Base-by-base conservation (phyloP, 2,888 invertebrate species). In the Iphiclides podalirius region DNA sequence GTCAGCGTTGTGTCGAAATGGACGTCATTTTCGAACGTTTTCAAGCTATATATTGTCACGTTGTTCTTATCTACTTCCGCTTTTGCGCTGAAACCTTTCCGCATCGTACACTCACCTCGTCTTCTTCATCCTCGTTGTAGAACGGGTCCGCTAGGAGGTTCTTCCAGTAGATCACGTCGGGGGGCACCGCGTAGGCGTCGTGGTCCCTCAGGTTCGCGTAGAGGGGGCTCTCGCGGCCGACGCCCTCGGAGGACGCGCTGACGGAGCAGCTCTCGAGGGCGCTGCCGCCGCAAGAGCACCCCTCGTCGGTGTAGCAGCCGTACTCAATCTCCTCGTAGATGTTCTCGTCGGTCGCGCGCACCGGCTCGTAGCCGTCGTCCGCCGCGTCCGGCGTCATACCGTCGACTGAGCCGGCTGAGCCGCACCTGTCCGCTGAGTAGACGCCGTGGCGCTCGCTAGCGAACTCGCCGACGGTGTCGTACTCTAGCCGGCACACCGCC, bases 161-260 rank as follows among this genome's bases (percentile, higher is more conserved):
- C 74, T 89, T 89, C 91, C 91, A 91, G 59, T 72, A 79, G 28
- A 90, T 78, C 41, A 91, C 90, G 65, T 90, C 90, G 1, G 85
- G 70, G 0, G 89, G 74, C 1, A 89, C 57, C n/a, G 84, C 85
- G 47, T 86, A 87, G 7, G 89, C 88, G 52, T 89, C 79, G 56
- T 83, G 75, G 49, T 90, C 89, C 60, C 79, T 71, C 52, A 90
- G 60, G 54, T 89, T 89, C 8, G 80, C 85, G 60, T 89, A 89
- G 35, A 89, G 46, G 8, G 89, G 89, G 52, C 87, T 88, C 53
- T 88, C 89, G 47, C 86, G 66, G 0, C 75, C 84, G 1, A 75
- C 75, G 15, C 82, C 79, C 34, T 83, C 85, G 0, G 83, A 85
- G 67, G 84, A 81, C 6, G 85, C 87, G 70, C 89, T 88, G 9